Conservation (phyloP, 2,888 invertebrate species). For the Harpalus rufipes region DNA sequence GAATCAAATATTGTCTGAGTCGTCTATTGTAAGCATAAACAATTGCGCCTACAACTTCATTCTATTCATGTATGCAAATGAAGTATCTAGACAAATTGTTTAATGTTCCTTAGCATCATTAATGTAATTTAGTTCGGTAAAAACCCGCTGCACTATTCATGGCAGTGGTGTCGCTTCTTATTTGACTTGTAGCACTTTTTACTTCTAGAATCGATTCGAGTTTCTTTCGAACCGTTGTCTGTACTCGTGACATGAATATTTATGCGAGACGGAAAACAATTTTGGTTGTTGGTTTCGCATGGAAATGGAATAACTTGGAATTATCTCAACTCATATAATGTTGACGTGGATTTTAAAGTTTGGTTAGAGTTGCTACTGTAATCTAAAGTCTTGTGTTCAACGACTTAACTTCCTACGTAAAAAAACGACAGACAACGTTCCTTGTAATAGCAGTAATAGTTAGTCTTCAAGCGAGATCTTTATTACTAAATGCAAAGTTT, state of each 20-base stretch:
- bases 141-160: slow-evolving; percentile 51
- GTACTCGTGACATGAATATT: slow-evolving; percentile 55
- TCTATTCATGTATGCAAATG: slow-evolving; percentile 39
- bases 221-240: slow-evolving; percentile 44
- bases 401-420: not conserved
- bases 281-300: slow-evolving; percentile 25
- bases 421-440: not conserved
- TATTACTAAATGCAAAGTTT: too few species aligned
- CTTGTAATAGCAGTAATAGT: too few species aligned
- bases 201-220: slow-evolving; percentile 46
- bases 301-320: slow-evolving; percentile 47
- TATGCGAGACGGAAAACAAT: slow-evolving; percentile 46
- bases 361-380: slow-evolving; percentile 23
- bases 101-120: slow-evolving; percentile 36
- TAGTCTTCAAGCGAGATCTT: too few species aligned
- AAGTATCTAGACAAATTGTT: slow-evolving; percentile 45
- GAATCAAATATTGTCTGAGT: not conserved
- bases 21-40: not conserved
- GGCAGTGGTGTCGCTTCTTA: slow-evolving; percentile 26
- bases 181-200: slow-evolving; percentile 57
- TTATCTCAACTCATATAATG: slow-evolving; percentile 43
- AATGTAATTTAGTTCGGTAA: slow-evolving; percentile 47
- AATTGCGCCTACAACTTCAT: not conserved
- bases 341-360: slow-evolving; percentile 35
- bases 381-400: slow-evolving; percentile 16